Evolutionary conservation across 2,113 vertebrate genomes (phyloP).

Genomic region (Spizaetus ornatus): DNA sequence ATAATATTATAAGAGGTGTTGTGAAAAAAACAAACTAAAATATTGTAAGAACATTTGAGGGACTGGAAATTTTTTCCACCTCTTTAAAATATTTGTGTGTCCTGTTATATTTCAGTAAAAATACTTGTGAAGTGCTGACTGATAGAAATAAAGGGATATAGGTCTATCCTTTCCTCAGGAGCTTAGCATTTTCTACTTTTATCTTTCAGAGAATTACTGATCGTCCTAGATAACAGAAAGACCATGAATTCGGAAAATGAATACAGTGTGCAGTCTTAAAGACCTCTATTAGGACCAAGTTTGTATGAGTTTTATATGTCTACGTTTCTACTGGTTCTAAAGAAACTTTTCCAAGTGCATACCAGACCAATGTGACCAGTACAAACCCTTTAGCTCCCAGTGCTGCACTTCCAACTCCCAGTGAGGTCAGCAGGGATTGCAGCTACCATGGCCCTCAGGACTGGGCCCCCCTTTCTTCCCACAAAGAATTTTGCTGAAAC

Average conservation of each 20-base stretch:
- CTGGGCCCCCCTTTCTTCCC: neutral
- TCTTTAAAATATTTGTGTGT: neutral
- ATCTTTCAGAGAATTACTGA: neutral
- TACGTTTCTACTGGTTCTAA: neutral
- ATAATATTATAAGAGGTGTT: neutral
- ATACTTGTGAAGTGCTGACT: neutral
- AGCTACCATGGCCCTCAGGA: neutral
- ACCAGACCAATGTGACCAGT: neutral
- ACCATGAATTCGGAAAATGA: neutral
- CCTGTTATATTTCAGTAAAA: neutral
- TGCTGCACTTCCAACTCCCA: neutral
- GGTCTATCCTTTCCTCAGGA: neutral
- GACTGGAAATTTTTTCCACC: neutral
- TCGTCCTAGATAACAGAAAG: too few species aligned
- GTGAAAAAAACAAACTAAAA: neutral
- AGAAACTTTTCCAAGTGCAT: neutral
- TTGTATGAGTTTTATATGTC: neutral
- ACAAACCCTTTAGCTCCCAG: neutral
- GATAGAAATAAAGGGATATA: neutral
- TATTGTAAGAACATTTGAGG: neutral
- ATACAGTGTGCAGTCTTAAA: neutral
- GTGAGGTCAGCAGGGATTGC: neutral
- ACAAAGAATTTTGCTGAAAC: neutral
- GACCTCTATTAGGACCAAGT: neutral
- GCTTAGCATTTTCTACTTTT: neutral